Conservation (phyloP, 2,888 invertebrate genomes). For the Diachrysia chrysitis region DNA sequence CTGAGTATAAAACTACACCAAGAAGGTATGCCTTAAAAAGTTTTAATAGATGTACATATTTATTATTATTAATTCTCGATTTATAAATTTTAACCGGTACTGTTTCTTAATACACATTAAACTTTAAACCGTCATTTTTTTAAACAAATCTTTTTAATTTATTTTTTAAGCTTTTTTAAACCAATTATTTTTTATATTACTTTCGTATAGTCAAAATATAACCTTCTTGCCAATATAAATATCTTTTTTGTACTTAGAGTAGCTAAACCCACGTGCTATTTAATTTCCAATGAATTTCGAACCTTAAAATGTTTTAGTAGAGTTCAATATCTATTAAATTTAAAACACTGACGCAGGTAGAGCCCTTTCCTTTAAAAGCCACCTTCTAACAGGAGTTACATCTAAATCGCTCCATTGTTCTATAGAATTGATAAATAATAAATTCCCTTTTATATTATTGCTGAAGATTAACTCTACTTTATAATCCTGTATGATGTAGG, state of each 20-base stretch:
- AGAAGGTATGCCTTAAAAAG: background rate
- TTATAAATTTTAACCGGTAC: no score
- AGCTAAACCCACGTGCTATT: background rate
- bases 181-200: no score
- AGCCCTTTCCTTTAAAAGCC: background rate
- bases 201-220: no score
- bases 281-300: background rate
- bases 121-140: no score
- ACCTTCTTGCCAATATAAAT: background rate
- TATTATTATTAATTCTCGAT: no score
- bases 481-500: no score
- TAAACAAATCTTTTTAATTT: no score
- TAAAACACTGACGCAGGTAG: background rate
- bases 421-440: background rate
- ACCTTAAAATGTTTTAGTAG: background rate
- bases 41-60: no score
- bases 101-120: no score
- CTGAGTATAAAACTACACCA: background rate
- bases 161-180: no score
- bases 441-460: slow-evolving; percentile 2
- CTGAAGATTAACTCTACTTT: background rate
- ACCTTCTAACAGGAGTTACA: background rate
- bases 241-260: background rate
- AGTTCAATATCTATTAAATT: background rate
- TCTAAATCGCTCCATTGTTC: slow-evolving; percentile 8